Evolutionary conservation across 2,797 vertebrate genomes (phyloP), one percentile per base, ranked within the genome.

Genomic region (Hypotaenidia okinawae): DNA sequence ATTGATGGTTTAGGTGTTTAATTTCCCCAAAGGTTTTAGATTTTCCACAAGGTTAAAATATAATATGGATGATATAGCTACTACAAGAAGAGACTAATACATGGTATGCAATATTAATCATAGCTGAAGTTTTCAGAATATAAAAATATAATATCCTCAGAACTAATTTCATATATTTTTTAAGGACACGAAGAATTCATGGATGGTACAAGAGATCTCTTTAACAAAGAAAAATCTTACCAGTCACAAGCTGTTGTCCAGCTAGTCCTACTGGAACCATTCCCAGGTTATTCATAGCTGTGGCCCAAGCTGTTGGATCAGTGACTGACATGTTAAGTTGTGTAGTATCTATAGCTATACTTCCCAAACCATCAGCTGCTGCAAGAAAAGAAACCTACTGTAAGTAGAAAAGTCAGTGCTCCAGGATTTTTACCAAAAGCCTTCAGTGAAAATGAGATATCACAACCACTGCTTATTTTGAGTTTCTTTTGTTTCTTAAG

Each of bases 201-300:
- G 47, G 61, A 59, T 2, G 1, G 28, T 64, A 59, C 13, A 92
- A 90, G 39, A 39, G 3, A 75, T 57, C 16, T 61, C 70, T 89
- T 54, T 16, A 8, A 41, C 39, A 90, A 59, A 39, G 28, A 80
- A 82, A 90, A 83, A 43, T 70, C 96, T 97, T 98, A 99, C 99
- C 99, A 97, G 99, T 98, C 62, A 99, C 97, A 64, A 99, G 98
- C 95, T 98, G 99, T 97, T 99, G 99, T 90, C 99, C 99, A 23
- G 98, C 97, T 96, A 99, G 95, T 84, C 99, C 98, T 98, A 99
- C 98, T 9, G 99, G 99, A 93, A 99, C 96, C 97, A 99, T 99
- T 88, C 99, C 99, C 94, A 99, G 95, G 97, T 99, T 99, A 98
- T 98, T 99, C 99, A 99, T 99, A 95, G 99, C 98, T 1, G 99